Evolutionary conservation across 1,140 invertebrate species (phyloP), one percentile per base, ranked within the genome.

Genomic region (Archivesica marissinica): DNA sequence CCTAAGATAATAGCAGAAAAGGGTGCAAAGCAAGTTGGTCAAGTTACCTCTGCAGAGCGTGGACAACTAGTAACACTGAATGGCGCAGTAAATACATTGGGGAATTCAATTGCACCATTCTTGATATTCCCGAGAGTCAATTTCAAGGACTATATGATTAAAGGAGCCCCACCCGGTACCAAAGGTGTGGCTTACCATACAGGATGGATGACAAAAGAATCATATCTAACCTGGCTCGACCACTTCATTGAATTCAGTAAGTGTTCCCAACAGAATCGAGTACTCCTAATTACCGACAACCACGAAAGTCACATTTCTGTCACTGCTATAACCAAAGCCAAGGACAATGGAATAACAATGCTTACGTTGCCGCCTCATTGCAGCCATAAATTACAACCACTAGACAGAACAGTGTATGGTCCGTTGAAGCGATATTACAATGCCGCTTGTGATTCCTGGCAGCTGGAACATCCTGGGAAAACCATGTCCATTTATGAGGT

Each of bases 21-120:
- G 90, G 94, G 94, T 50, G 74, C 85, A 39, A 93, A 92, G 80
- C 93, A 95, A 91, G 91, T 95, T 2, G 94, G 93, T 41, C 52
- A 89, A 76, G 74, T 94, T 17, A 94, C 92, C 6, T 94, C 93
- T 23, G 93, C 89, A 3, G 94, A 95, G 91, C 78, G 93, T 47
- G 94, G 93, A 47, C 91, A 90, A 86, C 66, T 92, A n/a, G 88
- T 92, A 0, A 91, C 90, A n/a, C 25, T 89, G 44, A 41, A 30
- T 70, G 35, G 41, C 35, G 72, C 87, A 25, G 78, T 90, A 33
- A 80, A 35, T 72, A 91, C 92, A 13, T 28, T n/a, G 0, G 47
- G 70, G 25, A 74, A 50, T 25, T 33, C 13, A 50, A 13, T 74
- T 30, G 41, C 70, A 30, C 70, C 70, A 23, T 50, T 74, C 23